A percentile compares a stretch with the other conserved stretches of the same genome.
These are phyloP conservation scores for Molorchus minor DNA, from an alignment of 2,888 invertebrate genomes.

Conservation along the genomic window DNA sequence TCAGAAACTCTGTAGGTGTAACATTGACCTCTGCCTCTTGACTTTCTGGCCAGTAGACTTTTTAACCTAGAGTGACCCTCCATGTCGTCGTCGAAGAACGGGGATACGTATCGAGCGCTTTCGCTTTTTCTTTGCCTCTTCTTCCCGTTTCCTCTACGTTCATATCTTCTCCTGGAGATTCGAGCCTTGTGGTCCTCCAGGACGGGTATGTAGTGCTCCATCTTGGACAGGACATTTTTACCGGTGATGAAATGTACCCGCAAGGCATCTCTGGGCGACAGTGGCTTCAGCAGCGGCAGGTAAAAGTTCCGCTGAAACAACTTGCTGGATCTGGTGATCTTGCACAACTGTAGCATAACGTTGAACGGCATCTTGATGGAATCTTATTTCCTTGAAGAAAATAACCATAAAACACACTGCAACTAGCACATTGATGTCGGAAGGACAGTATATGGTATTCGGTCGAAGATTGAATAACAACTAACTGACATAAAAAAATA, in stretches of 20 bases:
- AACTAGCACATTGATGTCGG: slow-evolving; percentile 35
- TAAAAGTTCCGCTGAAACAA: slow-evolving; percentile 85
- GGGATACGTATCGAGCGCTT: slow-evolving; percentile 55
- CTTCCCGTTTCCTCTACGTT: slow-evolving; percentile 56
- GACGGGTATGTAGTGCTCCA: slow-evolving; percentile 83
- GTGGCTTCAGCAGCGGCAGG: slow-evolving; percentile 81
- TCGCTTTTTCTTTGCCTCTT: slow-evolving; percentile 56
- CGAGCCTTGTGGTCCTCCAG: slow-evolving; percentile 65
- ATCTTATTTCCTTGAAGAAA: slow-evolving; percentile 27
- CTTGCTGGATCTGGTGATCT: slow-evolving; percentile 82
- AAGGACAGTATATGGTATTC: slow-evolving; percentile 44
- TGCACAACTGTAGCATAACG: slow-evolving; percentile 75
- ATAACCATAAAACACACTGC: slow-evolving; percentile 24
- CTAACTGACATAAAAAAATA: slow-evolving; percentile 50
- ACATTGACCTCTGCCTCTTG: slow-evolving; percentile 66
- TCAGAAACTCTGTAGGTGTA: slow-evolving; percentile 81
- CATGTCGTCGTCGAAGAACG: slow-evolving; percentile 58
- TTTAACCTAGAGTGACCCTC: slow-evolving; percentile 54
- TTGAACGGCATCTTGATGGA: slow-evolving; percentile 57
- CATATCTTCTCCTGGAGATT: slow-evolving; percentile 52
- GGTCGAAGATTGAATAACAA: slow-evolving; percentile 45
- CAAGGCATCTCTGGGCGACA: slow-evolving; percentile 84
- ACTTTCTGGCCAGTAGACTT: slow-evolving; percentile 66
- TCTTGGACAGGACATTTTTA: slow-evolving; percentile 76
- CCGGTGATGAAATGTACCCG: slow-evolving; percentile 82